phyloP scores from a whole-genome alignment of 2,797 vertebrate genomes.

The Sebastes aleutianus region DNA sequence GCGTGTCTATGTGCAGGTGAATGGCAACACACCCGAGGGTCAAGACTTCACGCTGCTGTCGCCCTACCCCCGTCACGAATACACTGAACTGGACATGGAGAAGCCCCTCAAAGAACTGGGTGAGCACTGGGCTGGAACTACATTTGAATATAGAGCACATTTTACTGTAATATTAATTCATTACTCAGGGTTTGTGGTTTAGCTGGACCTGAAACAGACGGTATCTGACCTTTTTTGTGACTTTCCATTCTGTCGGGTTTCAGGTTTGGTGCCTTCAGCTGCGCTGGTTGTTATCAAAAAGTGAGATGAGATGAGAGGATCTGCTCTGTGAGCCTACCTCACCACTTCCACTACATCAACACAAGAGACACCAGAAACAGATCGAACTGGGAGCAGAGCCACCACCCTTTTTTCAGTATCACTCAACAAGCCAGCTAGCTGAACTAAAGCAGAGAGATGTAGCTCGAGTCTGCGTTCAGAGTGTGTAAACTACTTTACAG shows the following conservation, averaged over 20 bases:
- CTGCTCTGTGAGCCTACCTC: slow-evolving; percentile 77
- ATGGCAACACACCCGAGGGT: slow-evolving; percentile 85
- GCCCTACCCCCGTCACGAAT: slow-evolving; percentile 90
- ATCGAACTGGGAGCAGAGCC: slow-evolving; percentile 33
- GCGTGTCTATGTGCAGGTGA: slow-evolving; percentile 91
- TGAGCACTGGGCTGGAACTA: slow-evolving; percentile 57
- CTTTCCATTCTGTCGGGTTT: slow-evolving; percentile 3
- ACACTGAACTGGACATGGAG: slow-evolving; percentile 95
- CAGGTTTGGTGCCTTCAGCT: slow-evolving; percentile 94
- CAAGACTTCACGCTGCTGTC: slow-evolving; percentile 90
- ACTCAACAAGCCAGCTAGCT: slow-evolving; percentile 54
- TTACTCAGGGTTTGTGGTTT: background rate
- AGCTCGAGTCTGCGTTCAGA: slow-evolving; percentile 24
- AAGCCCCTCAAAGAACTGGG: slow-evolving; percentile 93
- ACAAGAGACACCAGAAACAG: slow-evolving; percentile 37
- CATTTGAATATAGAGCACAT: background rate
- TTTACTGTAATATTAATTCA: background rate
- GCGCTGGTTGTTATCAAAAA: slow-evolving; percentile 93
- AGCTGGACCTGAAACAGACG: background rate
- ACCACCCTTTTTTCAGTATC: slow-evolving; percentile 40
- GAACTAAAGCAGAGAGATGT: slow-evolving; percentile 28
- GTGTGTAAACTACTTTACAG: background rate
- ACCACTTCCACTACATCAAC: slow-evolving; percentile 56
- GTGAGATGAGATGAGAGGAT: slow-evolving; percentile 69
- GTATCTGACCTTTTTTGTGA: background rate